A percentile compares a stretch with the other conserved stretches of the same genome.
phyloP scores from a whole-genome alignment of 2,113 vertebrate genomes.

The Phrynosoma blainvillii region DNA sequence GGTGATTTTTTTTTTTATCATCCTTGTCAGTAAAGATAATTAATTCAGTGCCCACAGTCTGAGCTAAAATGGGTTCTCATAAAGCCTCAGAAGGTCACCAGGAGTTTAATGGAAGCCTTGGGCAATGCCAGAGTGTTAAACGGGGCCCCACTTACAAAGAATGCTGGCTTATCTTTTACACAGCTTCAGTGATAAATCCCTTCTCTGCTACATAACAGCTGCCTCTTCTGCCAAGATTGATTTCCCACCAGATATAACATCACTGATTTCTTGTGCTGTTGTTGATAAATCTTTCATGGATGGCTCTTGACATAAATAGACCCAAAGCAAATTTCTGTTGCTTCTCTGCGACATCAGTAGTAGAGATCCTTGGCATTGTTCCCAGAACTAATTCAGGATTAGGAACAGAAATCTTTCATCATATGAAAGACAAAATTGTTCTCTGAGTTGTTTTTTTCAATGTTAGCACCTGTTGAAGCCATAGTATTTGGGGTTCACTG shows the following conservation, averaged over 20 bases:
- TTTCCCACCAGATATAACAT: neutral
- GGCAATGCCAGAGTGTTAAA: neutral
- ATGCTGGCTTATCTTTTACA: neutral
- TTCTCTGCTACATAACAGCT: neutral
- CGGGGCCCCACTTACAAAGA: neutral
- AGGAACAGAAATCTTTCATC: neutral
- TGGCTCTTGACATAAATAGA: neutral
- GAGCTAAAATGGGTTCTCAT: neutral
- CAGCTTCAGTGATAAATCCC: neutral
- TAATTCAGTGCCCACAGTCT: neutral
- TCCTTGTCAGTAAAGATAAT: neutral
- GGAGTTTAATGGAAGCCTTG: neutral
- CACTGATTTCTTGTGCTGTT: neutral
- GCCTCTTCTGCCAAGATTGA: slow-evolving; percentile 4
- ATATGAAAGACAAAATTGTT: no score
- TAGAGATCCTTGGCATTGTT: neutral
- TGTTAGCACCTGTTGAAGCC: no score
- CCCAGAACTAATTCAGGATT: neutral
- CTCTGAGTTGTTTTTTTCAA: no score
- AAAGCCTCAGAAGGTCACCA: neutral
- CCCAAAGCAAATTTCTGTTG: neutral
- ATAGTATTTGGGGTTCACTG: no score
- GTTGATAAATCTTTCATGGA: slow-evolving; percentile 4
- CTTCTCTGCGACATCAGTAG: neutral
- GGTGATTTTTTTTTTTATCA: no score